Percentiles rank a stretch among this genome's conserved stretches.
Evolutionary conservation across 2,888 invertebrate genomes (phyloP).

Genomic region (Marronus borbonicus): DNA sequence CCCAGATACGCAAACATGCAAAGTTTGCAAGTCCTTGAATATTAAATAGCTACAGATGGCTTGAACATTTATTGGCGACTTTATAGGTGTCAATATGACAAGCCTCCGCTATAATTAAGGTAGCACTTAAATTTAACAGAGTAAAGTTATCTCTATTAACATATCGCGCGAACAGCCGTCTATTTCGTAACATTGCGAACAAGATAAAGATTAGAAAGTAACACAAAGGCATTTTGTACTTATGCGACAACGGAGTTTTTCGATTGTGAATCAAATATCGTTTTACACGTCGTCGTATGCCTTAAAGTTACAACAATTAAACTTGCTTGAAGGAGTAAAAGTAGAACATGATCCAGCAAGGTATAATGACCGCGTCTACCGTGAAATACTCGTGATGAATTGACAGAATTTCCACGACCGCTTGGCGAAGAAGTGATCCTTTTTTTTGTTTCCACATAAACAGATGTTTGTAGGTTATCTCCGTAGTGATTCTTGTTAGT

Average conservation of each 20-base stretch:
- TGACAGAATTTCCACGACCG: slow-evolving; percentile 7
- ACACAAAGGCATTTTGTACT: neutral
- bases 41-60: neutral
- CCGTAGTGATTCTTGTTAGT: slow-evolving; percentile 6
- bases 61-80: neutral
- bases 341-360: slow-evolving; percentile 2
- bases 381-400: slow-evolving; percentile 9
- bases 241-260: neutral
- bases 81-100: too few species aligned
- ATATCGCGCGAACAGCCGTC: neutral
- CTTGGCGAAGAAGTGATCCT: neutral
- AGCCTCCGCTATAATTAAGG: neutral
- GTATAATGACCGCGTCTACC: slow-evolving; percentile 2
- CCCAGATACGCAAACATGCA: neutral
- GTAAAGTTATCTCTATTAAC: neutral
- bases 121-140: neutral
- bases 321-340: slow-evolving; percentile 18
- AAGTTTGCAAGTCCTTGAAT: neutral
- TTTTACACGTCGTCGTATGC: neutral
- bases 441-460: neutral
- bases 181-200: neutral
- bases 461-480: slow-evolving; percentile 22
- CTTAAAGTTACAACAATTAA: slow-evolving; percentile 6
- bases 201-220: slow-evolving; percentile 4
- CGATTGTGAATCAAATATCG: neutral